phyloP scores from a whole-genome alignment of 2,113 vertebrate species.

The Probosciger aterrimus region DNA sequence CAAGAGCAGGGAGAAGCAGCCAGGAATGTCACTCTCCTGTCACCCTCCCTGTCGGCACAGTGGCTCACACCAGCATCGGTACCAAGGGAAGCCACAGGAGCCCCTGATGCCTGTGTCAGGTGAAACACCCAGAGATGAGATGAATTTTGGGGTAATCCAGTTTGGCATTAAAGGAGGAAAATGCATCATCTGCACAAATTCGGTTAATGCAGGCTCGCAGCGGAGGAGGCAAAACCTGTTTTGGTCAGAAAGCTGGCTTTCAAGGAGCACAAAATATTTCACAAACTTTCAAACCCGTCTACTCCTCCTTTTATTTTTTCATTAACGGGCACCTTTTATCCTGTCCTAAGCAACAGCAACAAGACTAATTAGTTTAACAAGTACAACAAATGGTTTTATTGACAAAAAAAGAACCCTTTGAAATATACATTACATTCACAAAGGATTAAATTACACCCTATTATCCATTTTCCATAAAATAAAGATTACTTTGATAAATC shows the following conservation, averaged over 20 bases:
- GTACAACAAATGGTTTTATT: constrained; percentile 58
- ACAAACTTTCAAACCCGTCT: constrained; percentile 2
- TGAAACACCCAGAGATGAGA: not conserved
- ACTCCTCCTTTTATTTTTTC: not conserved
- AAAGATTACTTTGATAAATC: constrained; percentile 65
- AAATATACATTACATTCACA: constrained; percentile 57
- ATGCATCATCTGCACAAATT: not conserved
- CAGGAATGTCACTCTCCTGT: not conserved
- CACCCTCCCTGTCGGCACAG: fast-evolving
- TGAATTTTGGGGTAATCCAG: not conserved
- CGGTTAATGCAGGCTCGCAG: fast-evolving
- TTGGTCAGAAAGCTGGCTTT: not conserved
- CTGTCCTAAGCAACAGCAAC: constrained; percentile 40
- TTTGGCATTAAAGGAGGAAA: not conserved
- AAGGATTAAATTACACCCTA: constrained; percentile 52
- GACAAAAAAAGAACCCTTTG: constrained; percentile 50
- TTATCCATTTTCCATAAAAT: constrained; percentile 53
- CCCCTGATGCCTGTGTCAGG: not conserved
- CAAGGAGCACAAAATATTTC: constrained; percentile 19
- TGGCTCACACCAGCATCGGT: not conserved
- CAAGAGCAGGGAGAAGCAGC: not conserved
- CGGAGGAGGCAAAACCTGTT: not conserved
- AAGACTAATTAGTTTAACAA: constrained; percentile 43
- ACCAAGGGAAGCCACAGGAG: not conserved
- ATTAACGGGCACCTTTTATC: constrained; percentile 45